A percentile compares a stretch with the other conserved stretches of the same genome.
These are phyloP conservation scores for Lampris incognitus DNA, from an alignment of 2,113 vertebrate genomes.

Conservation along the genomic window DNA sequence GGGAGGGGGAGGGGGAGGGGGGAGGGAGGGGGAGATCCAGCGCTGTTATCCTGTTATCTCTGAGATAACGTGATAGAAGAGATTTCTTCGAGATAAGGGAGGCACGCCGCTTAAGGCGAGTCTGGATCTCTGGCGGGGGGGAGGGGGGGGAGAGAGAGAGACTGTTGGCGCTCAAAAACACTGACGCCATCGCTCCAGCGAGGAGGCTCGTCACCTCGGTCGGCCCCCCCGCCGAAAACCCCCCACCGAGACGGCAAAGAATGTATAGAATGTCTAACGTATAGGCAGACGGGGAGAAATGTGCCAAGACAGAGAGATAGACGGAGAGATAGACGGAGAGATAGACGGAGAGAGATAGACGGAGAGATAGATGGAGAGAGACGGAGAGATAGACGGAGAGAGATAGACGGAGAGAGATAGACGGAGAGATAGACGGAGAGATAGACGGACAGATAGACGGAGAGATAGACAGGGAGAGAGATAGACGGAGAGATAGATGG, in stretches of 20 bases:
- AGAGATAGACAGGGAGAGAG: slow-evolving; percentile 54
- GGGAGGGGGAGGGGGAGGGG: slow-evolving; percentile 44
- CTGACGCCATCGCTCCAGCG: slow-evolving; percentile 47
- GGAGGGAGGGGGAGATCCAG: slow-evolving; percentile 51
- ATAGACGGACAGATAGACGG: slow-evolving; percentile 15
- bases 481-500: neutral
- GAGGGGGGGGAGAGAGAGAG: neutral
- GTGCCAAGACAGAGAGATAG: neutral
- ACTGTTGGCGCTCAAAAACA: slow-evolving; percentile 61
- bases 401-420: slow-evolving; percentile 52
- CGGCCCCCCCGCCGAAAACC: slow-evolving; percentile 52
- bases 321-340: slow-evolving; percentile 28
- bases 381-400: slow-evolving; percentile 14
- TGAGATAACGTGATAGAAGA: slow-evolving; percentile 70
- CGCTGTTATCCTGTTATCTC: slow-evolving; percentile 72
- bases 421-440: slow-evolving; percentile 38
- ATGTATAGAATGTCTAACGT: slow-evolving; percentile 60
- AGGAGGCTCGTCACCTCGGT: slow-evolving; percentile 65
- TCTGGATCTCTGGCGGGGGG: slow-evolving; percentile 55
- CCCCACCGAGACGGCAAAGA: slow-evolving; percentile 49
- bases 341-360: slow-evolving; percentile 48
- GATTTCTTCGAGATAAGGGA: slow-evolving; percentile 65
- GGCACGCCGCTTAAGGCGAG: slow-evolving; percentile 57
- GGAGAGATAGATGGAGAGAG: slow-evolving; percentile 15
- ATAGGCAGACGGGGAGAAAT: slow-evolving; percentile 15